These are phyloP conservation scores for Meandrina meandrites DNA, from an alignment of 92 coral and sea anemone species.

Conservation along the genomic window DNA sequence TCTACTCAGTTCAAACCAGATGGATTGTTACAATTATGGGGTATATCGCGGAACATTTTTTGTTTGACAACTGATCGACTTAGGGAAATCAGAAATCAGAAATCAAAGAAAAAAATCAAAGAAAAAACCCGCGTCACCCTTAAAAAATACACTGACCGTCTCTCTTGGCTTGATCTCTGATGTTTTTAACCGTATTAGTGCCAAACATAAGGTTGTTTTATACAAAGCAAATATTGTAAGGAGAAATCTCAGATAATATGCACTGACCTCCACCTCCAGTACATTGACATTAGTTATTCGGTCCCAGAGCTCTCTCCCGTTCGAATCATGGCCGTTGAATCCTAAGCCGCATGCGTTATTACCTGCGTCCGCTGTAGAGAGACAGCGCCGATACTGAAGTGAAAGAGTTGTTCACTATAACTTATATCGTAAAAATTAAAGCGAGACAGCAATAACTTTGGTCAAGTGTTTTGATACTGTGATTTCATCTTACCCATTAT, in stretches of 20 bases:
- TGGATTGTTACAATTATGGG: too few species aligned
- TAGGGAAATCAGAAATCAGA: too few species aligned
- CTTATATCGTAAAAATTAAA: not conserved
- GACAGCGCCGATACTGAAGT: not conserved
- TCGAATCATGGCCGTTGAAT: constrained; percentile 79
- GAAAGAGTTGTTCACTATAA: too few species aligned
- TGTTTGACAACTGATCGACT: too few species aligned
- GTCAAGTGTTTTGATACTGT: not conserved
- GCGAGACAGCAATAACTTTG: not conserved
- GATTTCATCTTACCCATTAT: constrained; percentile 59
- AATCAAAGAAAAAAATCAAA: too few species aligned
- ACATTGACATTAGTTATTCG: constrained; percentile 60
- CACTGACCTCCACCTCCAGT: constrained; percentile 73
- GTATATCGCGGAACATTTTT: too few species aligned
- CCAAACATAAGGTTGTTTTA: too few species aligned
- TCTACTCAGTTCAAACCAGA: too few species aligned
- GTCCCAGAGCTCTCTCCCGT: constrained; percentile 81
- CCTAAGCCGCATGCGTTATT: constrained; percentile 85
- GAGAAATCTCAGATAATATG: not conserved
- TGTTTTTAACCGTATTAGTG: too few species aligned
- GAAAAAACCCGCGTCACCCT: too few species aligned
- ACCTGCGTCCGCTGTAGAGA: constrained; percentile 75
- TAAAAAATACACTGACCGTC: too few species aligned
- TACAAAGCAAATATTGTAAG: not conserved
- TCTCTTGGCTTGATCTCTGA: too few species aligned